phyloP scores from a whole-genome alignment of 2,888 invertebrate genomes.

The Serripes groenlandicus region DNA sequence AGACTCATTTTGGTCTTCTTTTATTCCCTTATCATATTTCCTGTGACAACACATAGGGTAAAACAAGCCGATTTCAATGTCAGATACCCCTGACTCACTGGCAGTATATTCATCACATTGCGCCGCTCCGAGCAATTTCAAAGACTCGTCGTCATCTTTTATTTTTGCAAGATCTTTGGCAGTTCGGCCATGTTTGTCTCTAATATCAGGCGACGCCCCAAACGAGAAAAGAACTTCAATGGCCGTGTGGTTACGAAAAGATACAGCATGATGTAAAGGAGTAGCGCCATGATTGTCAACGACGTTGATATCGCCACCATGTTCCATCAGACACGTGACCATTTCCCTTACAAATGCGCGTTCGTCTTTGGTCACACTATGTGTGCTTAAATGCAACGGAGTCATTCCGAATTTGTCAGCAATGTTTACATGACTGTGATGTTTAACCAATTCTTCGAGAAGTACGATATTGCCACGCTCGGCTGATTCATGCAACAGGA shows the following conservation, averaged over 20 bases:
- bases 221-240: not conserved
- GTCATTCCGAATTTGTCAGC: not conserved
- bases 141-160: conserved; percentile 1
- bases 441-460: conserved; percentile 5
- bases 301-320: conserved; percentile 28
- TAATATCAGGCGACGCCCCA: conserved; percentile 10
- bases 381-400: not conserved
- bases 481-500: conserved; percentile 15
- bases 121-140: not conserved
- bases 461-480: conserved; percentile 26
- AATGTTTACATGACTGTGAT: not conserved
- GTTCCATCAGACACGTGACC: not conserved
- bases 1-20: conserved; percentile 23
- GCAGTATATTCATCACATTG: not conserved
- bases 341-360: not conserved
- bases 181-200: conserved; percentile 32
- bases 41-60: conserved; percentile 36
- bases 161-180: conserved; percentile 16
- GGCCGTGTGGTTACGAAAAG: conserved; percentile 28
- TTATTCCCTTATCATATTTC: not conserved
- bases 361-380: not conserved
- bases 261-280: conserved; percentile 38
- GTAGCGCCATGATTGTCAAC: conserved; percentile 39
- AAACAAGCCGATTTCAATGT: conserved; percentile 27
- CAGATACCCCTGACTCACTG: not conserved